Base-by-base conservation (phyloP, 2,113 vertebrate genomes). In the Actinemys pallida region DNA sequence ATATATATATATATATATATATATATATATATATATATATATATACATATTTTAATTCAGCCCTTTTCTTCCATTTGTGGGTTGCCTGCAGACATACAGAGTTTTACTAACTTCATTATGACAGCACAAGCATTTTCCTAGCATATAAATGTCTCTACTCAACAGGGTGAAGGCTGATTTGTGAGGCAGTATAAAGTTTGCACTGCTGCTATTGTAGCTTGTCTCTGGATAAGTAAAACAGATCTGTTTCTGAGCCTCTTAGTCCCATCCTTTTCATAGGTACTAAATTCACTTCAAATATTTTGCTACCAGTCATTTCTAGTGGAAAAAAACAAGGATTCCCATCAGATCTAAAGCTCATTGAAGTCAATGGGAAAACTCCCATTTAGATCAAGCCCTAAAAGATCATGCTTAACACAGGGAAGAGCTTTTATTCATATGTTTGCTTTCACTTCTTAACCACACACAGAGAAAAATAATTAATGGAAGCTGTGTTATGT, bases 161-260 rank as follows among this genome's bases (percentile, higher is more conserved):
- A 56, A 89, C 4, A 78, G 8, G 5, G 3, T 90, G 86, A 89
- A 81, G 72, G 20, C 54, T 90, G 82, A 92, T 84, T 78, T 50
- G 1, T 76, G 84, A 49, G 0, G 0, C 9, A 29, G 29, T 25
- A 76, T 10, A 35, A 52, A 90, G 62, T 84, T 50, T 91, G 2
- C 2, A 65, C 53, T 87, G 35, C 62, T 57, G 88, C 14, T 52
- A 62, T 17, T 83, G 86, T 29, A 88, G 75, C 54, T 86, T 4
- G 3, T 69, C 69, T 72, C 13, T 42, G 24, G n/a, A 42, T 12
- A 91, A 17, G 84, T 35, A 52, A 2, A 19, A 10, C 76, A 56
- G 22, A 39, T 19, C 4, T 83, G 75, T 13, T 89, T 94, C 31
- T 35, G 89, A 6, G 50, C 84, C 5, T 84, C 2, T 49, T n/a